Evolutionary conservation across 2,888 invertebrate species (phyloP), one percentile per base, ranked within the genome.

Genomic region (Bedellia somnulentella): DNA sequence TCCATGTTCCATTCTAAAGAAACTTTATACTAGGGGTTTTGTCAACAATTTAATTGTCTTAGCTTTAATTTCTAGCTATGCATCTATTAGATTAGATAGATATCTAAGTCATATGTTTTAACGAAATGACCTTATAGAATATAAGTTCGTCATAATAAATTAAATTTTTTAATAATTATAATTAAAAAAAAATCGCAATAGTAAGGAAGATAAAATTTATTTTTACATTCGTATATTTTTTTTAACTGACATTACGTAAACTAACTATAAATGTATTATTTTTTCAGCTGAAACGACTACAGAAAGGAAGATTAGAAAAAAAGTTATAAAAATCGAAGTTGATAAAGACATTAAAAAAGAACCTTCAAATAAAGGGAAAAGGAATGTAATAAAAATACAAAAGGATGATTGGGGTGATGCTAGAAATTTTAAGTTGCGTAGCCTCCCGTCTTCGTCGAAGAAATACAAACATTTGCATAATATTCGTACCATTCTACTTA

Each of bases 401-500:
- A 45, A 47, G 46, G 5, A 13, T 10, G 18, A 55, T 51, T 32
- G 30, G 46, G 35, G 41, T 43, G 22, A 52, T 49, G 35, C 52
- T 57, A 34, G 58, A 59, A 45, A 60, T 9, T n/a, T n/a, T n/a
- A n/a, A n/a, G 11, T 9, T 5, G 18, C 12, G 11, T 6, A 17
- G 18, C 11, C 13, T 11, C 15, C 4, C 21, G 59, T 43, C 52
- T 57, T 43, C 37, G 21, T 51, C 58, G 3, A 59, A 68, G 45
- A 58, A 66, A 61, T 64, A 67, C 51, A 75, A 71, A 39, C 73
- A 71, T 36, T 68, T 67, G 61, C 68, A 70, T 37, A 75, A 75
- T 42, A 46, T 75, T 18, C 63, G 52, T 22, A 62, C 64, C 0
- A 40, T 75, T 18, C 56, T 75, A 21, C 59, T 59, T 37, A 58